phyloP scores from a whole-genome alignment of 2,888 invertebrate genomes.

The Mesorhabditis belari region DNA sequence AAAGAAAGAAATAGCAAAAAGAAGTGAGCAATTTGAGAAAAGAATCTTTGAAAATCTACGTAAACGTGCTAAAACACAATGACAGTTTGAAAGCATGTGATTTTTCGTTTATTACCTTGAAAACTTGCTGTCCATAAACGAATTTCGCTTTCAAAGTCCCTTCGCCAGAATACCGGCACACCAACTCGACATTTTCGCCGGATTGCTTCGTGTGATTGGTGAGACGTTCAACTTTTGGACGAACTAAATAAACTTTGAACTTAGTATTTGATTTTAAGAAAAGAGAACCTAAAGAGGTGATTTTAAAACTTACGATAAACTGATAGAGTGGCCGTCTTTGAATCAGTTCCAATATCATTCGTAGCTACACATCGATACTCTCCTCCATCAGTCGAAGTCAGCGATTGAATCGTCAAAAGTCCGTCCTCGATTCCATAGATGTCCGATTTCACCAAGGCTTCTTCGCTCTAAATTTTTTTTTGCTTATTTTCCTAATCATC shows the following conservation, averaged over 20 bases:
- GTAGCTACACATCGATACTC: slow-evolving; percentile 32
- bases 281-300: background rate
- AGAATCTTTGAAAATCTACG: background rate
- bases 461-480: slow-evolving; percentile 10
- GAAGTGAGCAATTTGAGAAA: background rate
- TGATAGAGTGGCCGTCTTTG: slow-evolving; percentile 10
- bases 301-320: slow-evolving; percentile 22
- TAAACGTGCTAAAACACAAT: background rate
- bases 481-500: background rate
- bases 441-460: slow-evolving; percentile 25
- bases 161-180: slow-evolving; percentile 26
- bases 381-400: slow-evolving; percentile 25
- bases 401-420: slow-evolving; percentile 26
- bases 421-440: slow-evolving; percentile 37
- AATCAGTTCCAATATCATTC: slow-evolving; percentile 26
- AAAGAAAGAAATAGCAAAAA: background rate
- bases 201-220: slow-evolving; percentile 19
- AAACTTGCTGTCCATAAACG: slow-evolving; percentile 23
- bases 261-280: background rate
- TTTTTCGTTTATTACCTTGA: slow-evolving; percentile 9
- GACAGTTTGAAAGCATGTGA: background rate
- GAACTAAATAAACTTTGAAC: slow-evolving; percentile 17
- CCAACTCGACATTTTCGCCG: slow-evolving; percentile 23
- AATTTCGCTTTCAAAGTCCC: slow-evolving; percentile 26
- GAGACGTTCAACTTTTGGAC: slow-evolving; percentile 25